These are phyloP conservation scores for Leucoptera coffeella DNA, from an alignment of 2,888 invertebrate genomes.

Conservation along the genomic window DNA sequence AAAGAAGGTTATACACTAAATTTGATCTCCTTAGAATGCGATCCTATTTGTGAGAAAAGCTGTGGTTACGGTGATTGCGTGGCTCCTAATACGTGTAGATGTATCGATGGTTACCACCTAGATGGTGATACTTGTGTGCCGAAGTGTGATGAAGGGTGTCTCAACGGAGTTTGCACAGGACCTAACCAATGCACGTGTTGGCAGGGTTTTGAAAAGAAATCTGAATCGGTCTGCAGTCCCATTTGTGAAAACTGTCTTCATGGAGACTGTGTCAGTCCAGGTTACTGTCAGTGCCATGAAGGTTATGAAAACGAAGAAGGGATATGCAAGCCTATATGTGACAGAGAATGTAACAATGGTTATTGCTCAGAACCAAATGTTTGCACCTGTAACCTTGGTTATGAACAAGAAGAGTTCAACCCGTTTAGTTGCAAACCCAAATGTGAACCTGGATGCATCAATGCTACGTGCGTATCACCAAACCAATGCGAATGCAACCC, in stretches of 20 bases:
- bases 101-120: constrained; percentile 18
- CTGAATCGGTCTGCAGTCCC: constrained; percentile 5
- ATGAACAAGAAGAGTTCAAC: constrained; percentile 2
- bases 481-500: constrained; percentile 11
- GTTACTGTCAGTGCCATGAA: constrained; percentile 12
- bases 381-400: constrained; percentile 12
- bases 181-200: constrained; percentile 29
- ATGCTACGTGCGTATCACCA: constrained; percentile 13
- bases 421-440: constrained; percentile 11
- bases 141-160: constrained; percentile 14
- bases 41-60: constrained; percentile 10
- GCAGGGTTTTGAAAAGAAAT: constrained; percentile 11
- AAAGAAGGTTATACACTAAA: not conserved
- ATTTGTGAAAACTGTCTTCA: constrained; percentile 9
- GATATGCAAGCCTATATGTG: constrained; percentile 14
- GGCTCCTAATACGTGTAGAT: constrained; percentile 22
- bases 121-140: constrained; percentile 10
- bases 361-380: constrained; percentile 10
- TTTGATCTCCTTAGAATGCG: constrained; percentile 6
- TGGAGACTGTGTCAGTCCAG: constrained; percentile 17
- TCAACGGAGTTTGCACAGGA: constrained; percentile 29
- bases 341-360: constrained; percentile 15
- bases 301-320: constrained; percentile 10
- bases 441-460: constrained; percentile 9
- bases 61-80: constrained; percentile 24